Evolutionary conservation across 2,888 invertebrate species (phyloP).

Genomic region (Apotomis betuletana): DNA sequence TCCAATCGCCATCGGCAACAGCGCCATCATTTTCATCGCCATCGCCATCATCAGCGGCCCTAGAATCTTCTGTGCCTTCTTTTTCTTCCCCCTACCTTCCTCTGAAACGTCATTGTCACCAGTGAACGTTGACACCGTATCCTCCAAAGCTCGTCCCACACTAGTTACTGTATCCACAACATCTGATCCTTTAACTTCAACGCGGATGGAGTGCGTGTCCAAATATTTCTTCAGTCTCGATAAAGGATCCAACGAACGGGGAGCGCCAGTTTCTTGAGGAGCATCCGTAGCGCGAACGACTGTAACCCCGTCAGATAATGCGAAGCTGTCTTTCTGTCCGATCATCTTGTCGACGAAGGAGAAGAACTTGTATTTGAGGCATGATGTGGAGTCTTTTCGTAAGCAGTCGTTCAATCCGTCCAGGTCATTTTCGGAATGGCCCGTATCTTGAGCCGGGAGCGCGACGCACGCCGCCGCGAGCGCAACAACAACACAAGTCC

Average conservation of each 20-base stretch:
- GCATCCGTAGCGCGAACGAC: constrained; percentile 89
- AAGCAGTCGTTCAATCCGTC: constrained; percentile 91
- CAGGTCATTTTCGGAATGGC: constrained; percentile 89
- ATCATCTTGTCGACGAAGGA: constrained; percentile 93
- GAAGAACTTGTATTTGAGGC: constrained; percentile 94
- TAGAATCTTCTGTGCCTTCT: constrained; percentile 90
- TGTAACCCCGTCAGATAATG: constrained; percentile 92
- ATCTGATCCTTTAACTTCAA: constrained; percentile 93
- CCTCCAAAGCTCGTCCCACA: constrained; percentile 91
- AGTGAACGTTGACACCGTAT: constrained; percentile 86
- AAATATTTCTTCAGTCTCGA: constrained; percentile 89
- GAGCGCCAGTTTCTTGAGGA: constrained; percentile 89
- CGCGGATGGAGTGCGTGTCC: constrained; percentile 91
- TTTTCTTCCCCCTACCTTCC: constrained; percentile 91
- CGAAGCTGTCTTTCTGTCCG: constrained; percentile 90
- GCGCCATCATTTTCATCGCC: constrained; percentile 90
- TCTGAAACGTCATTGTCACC: constrained; percentile 85
- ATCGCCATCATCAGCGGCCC: constrained; percentile 90
- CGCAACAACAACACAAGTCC: constrained; percentile 65
- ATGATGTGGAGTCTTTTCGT: constrained; percentile 92
- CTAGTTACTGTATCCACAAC: constrained; percentile 91
- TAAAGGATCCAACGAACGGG: constrained; percentile 88
- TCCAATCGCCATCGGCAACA: constrained; percentile 90
- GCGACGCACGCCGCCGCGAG: constrained; percentile 83
- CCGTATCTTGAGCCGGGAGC: constrained; percentile 88